Evolutionary conservation across 2,888 invertebrate species (phyloP), one percentile per base, ranked within the genome.

Genomic region (Ophioninae sp.): DNA sequence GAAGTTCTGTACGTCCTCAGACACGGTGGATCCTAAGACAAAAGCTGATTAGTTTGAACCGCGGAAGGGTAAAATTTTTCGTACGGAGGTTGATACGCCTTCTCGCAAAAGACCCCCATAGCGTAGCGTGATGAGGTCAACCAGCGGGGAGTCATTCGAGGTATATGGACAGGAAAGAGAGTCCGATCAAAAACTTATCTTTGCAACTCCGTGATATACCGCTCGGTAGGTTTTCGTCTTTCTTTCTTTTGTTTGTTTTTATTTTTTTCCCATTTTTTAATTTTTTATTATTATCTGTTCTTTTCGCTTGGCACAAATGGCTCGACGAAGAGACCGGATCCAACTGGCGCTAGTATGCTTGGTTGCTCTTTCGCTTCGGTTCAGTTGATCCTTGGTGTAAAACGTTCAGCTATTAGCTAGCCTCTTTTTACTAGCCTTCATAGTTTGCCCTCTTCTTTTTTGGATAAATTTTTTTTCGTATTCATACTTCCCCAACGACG

Each of bases 81-180:
- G 71, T 64, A 17, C 51, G 17, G 71, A 56, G 69, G 69, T 80
- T 88, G 89, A 90, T 88, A 88, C 86, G 85, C 88, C 89, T 89
- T 89, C 89, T 90, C 90, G 89, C 8, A 90, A 89, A 89, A 91
- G 92, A 92, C 92, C 92, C 92, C 92, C 90, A 92, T 91, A 88
- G 92, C 89, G 92, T 90, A 86, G 91, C 90, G 89, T 91, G 92
- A 92, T 92, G 92, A 91, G 92, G 92, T 92, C 92, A 92, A 91
- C 86, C 92, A 91, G 91, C 92, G 86, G 92, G 92, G 90, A 90
- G 92, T 91, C 91, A 90, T 86, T 87, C 84, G 64, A 79, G 73
- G 77, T 68, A 56, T 74, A 74, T 67, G 74, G 80, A 82, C 68
- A 83, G 72, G 68, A 73, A 79, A 80, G 80, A 75, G 72, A 75